phyloP scores from a whole-genome alignment of 2,113 vertebrate genomes.

The Bufo gargarizans region DNA sequence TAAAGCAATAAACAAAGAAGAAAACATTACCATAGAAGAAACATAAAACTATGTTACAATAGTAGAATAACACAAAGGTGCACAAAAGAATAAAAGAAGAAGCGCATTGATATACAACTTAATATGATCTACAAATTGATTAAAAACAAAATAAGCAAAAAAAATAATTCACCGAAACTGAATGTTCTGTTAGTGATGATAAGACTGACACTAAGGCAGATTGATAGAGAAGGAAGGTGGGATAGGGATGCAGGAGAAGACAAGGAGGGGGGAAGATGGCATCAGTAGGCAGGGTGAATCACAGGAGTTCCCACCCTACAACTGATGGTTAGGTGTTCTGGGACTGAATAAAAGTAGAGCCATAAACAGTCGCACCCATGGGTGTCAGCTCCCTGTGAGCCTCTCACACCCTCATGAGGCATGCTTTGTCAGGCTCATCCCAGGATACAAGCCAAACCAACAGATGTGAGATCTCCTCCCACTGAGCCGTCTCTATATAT shows the following conservation, averaged over 20 bases:
- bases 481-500: constrained; percentile 20
- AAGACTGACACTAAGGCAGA: neutral
- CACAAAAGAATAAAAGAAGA: no score
- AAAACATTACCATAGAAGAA: no score
- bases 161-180: neutral
- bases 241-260: neutral
- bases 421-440: constrained; percentile 49
- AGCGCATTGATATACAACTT: neutral
- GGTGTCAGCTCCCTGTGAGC: constrained; percentile 37
- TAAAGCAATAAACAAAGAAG: no score
- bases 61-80: no score
- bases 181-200: neutral
- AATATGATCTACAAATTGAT: neutral
- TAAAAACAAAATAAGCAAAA: neutral
- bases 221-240: neutral
- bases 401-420: constrained; percentile 56
- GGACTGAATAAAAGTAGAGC: constrained; percentile 37
- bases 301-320: constrained; percentile 31
- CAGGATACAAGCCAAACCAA: constrained; percentile 39
- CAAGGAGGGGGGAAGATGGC: constrained; percentile 1
- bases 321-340: constrained; percentile 27
- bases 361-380: constrained; percentile 58
- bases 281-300: neutral
- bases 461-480: constrained; percentile 20
- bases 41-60: no score